Evolutionary conservation across 2,797 vertebrate genomes (phyloP).

Genomic region (Danio kyathit): DNA sequence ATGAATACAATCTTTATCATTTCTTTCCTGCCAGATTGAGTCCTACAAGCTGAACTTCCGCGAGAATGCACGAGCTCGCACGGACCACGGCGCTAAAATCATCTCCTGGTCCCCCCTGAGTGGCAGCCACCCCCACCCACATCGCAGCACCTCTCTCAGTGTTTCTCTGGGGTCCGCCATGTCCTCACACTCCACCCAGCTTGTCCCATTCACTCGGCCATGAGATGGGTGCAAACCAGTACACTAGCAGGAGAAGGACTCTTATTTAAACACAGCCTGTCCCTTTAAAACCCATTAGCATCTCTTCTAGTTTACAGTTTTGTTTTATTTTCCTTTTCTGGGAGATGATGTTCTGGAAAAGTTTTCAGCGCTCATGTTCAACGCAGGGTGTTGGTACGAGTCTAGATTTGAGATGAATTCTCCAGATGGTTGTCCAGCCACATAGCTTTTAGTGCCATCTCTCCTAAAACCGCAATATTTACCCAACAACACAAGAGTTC

Average conservation of each 20-base stretch:
- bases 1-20: background rate
- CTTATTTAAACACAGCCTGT: slow-evolving; percentile 50
- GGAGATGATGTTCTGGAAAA: slow-evolving; percentile 4
- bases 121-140: slow-evolving; percentile 78
- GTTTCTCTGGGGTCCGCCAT: slow-evolving; percentile 79
- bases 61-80: slow-evolving; percentile 77
- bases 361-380: slow-evolving; percentile 21
- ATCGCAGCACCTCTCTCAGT: slow-evolving; percentile 82
- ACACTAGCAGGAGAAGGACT: slow-evolving; percentile 50
- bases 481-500: background rate
- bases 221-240: slow-evolving; percentile 43
- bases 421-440: slow-evolving; percentile 2
- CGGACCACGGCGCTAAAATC: slow-evolving; percentile 86
- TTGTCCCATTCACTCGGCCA: slow-evolving; percentile 44
- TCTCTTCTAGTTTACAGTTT: slow-evolving; percentile 29
- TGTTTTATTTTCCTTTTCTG: slow-evolving; percentile 29
- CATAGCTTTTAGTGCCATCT: slow-evolving; percentile 21
- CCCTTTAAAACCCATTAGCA: slow-evolving; percentile 46
- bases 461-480: slow-evolving; percentile 15
- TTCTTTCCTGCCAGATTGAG: slow-evolving; percentile 85
- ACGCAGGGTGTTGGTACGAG: slow-evolving; percentile 21
- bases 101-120: slow-evolving; percentile 78
- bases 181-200: slow-evolving; percentile 52
- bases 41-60: slow-evolving; percentile 84
- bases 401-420: slow-evolving; percentile 4